Evolutionary conservation across 2,113 vertebrate species (phyloP).

Genomic region (Pollachius pollachius): DNA sequence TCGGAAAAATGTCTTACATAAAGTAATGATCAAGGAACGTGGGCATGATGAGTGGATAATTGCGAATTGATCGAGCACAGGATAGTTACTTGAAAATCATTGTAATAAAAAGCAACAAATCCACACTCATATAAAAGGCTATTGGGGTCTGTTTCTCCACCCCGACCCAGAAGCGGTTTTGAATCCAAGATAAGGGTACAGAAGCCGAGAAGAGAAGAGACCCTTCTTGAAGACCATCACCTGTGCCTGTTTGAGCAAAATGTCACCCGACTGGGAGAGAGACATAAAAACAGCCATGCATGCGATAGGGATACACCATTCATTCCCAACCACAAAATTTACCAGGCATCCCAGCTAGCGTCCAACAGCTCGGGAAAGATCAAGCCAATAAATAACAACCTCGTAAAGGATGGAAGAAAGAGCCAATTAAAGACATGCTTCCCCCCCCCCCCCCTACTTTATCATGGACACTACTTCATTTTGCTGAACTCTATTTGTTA

Average conservation of each 20-base stretch:
- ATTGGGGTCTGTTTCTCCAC: not conserved
- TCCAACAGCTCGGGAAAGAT: constrained; percentile 62
- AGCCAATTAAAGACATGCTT: constrained; percentile 70
- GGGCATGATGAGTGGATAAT: no score
- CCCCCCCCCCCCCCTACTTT: constrained; percentile 19
- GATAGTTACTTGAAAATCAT: not conserved
- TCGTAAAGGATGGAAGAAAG: constrained; percentile 69
- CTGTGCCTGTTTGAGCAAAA: not conserved
- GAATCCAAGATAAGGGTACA: not conserved
- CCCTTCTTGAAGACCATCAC: not conserved
- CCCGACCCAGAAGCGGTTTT: not conserved
- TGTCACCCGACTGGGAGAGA: not conserved
- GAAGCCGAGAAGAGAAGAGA: not conserved
- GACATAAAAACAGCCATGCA: not conserved
- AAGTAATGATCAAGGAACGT: no score
- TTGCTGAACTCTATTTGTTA: not conserved
- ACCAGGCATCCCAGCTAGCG: constrained; percentile 41
- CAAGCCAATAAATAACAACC: constrained; percentile 76
- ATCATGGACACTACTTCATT: not conserved
- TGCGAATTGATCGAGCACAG: no score
- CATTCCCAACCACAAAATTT: constrained; percentile 35
- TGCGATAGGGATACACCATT: constrained; percentile 20
- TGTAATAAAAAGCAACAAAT: not conserved
- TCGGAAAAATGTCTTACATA: no score
- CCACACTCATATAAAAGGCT: no score